Conservation (phyloP, 2,888 invertebrate genomes). For the Tinea pellionella region DNA sequence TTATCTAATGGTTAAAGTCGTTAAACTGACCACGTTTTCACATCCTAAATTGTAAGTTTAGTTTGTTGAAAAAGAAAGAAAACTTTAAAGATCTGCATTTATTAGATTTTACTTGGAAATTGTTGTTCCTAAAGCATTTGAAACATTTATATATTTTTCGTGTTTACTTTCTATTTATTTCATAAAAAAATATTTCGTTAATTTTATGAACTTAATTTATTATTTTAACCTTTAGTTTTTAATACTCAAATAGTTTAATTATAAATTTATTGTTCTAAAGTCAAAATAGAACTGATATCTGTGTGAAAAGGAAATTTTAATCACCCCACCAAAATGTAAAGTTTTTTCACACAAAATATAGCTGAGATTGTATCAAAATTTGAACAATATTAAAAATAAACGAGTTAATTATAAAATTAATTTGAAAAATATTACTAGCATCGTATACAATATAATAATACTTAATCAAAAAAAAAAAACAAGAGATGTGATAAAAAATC, state of each 20-base stretch:
- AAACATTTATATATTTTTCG: neutral
- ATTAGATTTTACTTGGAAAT: neutral
- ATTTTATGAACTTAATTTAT: slow-evolving; percentile 4
- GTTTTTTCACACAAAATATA: neutral
- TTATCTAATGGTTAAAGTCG: neutral
- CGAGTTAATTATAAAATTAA: neutral
- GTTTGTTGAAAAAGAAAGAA: slow-evolving; percentile 35
- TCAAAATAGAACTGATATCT: neutral
- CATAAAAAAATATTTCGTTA: neutral
- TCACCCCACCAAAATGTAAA: neutral
- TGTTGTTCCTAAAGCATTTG: slow-evolving; percentile 10
- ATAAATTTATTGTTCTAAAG: neutral
- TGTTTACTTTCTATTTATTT: neutral
- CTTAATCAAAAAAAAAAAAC: neutral
- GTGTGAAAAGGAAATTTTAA: neutral
- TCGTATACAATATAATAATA: neutral
- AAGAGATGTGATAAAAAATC: slow-evolving; percentile 50
- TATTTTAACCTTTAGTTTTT: slow-evolving; percentile 1
- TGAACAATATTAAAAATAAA: neutral
- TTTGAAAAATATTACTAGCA: neutral
- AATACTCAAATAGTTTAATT: slow-evolving; percentile 6
- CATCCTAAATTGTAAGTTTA: slow-evolving; percentile 42
- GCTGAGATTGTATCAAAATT: neutral
- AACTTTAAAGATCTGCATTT: slow-evolving; percentile 41
- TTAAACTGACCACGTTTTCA: slow-evolving; percentile 27